Percentiles rank a stretch among this genome's conserved stretches.
phyloP scores from a whole-genome alignment of 1,140 invertebrate species.

The Drosophila elegans region DNA sequence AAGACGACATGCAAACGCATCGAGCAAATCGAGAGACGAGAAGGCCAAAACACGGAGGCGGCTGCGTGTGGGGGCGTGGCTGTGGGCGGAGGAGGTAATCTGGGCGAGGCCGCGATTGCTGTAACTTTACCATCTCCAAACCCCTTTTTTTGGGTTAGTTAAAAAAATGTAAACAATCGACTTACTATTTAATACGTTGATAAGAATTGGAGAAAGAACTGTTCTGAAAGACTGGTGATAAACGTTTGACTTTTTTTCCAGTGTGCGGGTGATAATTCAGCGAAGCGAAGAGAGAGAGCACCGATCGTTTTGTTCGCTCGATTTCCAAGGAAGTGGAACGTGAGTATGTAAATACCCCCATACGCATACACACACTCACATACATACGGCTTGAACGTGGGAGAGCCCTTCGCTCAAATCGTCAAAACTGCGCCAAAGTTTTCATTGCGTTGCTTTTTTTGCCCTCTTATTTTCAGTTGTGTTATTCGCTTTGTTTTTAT shows the following conservation, averaged over 20 bases:
- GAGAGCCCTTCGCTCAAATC: conserved; percentile 64
- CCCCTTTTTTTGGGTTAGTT: not conserved
- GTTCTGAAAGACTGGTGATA: too few species aligned
- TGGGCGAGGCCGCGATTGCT: conserved; percentile 17
- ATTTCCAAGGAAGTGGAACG: conserved; percentile 68
- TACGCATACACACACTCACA: conserved; percentile 2
- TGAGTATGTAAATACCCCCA: conserved; percentile 15
- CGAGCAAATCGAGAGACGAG: conserved; percentile 3
- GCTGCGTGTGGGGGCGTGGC: conserved; percentile 26
- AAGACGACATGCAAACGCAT: conserved; percentile 41
- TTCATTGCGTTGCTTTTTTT: conserved; percentile 32
- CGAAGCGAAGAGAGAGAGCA: conserved; percentile 11
- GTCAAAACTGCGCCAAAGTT: conserved; percentile 55
- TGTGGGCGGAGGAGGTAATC: conserved; percentile 6
- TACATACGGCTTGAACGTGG: conserved; percentile 58
- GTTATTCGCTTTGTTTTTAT: conserved; percentile 37
- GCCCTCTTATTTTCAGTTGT: conserved; percentile 23
- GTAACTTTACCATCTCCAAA: conserved; percentile 1
- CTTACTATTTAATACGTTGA: too few species aligned
- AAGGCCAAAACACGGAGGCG: conserved; percentile 42
- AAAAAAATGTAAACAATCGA: too few species aligned
- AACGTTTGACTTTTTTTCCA: not conserved
- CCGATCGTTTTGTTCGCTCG: conserved; percentile 24
- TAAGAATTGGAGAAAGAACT: too few species aligned
- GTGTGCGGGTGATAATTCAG: not conserved